Evolutionary conservation across 2,113 vertebrate species (phyloP).

Genomic region (Perccottus glenii): DNA sequence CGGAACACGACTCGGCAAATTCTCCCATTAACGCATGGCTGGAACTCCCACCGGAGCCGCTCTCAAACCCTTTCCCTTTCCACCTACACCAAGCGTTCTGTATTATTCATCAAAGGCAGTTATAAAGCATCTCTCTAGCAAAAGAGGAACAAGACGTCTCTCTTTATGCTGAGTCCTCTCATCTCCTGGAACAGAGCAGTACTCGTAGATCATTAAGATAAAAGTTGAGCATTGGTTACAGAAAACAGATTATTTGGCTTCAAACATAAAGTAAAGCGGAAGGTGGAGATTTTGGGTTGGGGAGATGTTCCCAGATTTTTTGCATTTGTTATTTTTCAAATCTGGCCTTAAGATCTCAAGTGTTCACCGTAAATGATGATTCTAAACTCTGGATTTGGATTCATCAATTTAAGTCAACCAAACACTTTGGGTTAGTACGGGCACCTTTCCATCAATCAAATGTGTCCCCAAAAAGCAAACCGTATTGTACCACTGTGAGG

Average conservation of each 20-base stretch:
- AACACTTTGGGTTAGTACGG: too few species aligned
- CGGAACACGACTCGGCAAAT: constrained; percentile 34
- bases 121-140: constrained; percentile 42
- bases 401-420: too few species aligned
- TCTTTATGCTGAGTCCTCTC: constrained; percentile 36
- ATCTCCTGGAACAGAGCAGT: constrained; percentile 33
- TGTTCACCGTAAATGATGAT: too few species aligned
- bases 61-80: constrained; percentile 24
- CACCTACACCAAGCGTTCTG: constrained; percentile 48
- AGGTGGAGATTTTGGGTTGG: not conserved
- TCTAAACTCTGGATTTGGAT: too few species aligned
- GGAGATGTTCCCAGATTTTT: constrained; percentile 6
- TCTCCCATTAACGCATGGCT: constrained; percentile 40
- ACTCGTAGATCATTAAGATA: constrained; percentile 36
- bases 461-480: too few species aligned
- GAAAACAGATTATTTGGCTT: constrained; percentile 45
- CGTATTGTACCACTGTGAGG: too few species aligned
- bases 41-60: not conserved
- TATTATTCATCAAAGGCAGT: constrained; percentile 72
- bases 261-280: not conserved
- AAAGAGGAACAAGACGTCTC: constrained; percentile 41
- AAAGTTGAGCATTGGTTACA: constrained; percentile 31
- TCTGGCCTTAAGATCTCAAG: too few species aligned
- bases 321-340: too few species aligned
- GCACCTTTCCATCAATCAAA: too few species aligned